Evolutionary conservation across 2,113 vertebrate genomes (phyloP), one percentile per base, ranked within the genome.

Genomic region (Girardinichthys multiradiatus): DNA sequence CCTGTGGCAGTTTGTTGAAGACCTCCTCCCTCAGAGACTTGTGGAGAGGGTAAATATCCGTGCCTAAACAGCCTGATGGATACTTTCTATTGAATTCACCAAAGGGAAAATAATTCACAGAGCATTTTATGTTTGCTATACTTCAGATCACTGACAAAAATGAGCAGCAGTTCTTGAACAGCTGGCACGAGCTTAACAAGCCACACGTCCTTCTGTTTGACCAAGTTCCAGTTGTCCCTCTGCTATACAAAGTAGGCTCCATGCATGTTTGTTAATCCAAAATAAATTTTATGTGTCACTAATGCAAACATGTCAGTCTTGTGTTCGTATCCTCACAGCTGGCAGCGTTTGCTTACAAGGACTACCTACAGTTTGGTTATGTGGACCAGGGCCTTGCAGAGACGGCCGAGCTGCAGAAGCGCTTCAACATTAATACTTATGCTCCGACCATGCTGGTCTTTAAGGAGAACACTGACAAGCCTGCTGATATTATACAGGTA

Each of bases 141-240:
- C 74, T 81, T 77, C 60, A 99, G 98, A 95, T 99, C 48, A 98
- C 95, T n/a, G 95, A 96, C 92, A 96, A 95, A 77, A 99, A 98
- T 84, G 94, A 96, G 62, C 19, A 94, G 63, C 81, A 76, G 65
- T 98, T 99, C 82, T 90, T 99, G 60, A 97, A 95, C 7, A 95
- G 94, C 87, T 98, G 97, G 97, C 95, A 96, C 76, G 95, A 96
- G 4, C 94, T 97, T 66, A 99, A 99, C 86, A 98, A 98, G 82
- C 98, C 98, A 2, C 97, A 94, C 0, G 95, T 98, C 72, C 96
- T 99, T 42, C 93, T 98, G 17, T 99, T 99, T 5, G 97, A 98
- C 87, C 97, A 98, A 69, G 92, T 94, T 87, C 94, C 97, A 2
- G 77, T 35, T 0, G 94, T 95, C 45, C 97, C 97, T 0, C 90